A percentile compares a stretch with the other conserved stretches of the same genome.
These are phyloP conservation scores for Hippocampus guttulatus DNA, from an alignment of 2,113 vertebrate species.

Conservation along the genomic window DNA sequence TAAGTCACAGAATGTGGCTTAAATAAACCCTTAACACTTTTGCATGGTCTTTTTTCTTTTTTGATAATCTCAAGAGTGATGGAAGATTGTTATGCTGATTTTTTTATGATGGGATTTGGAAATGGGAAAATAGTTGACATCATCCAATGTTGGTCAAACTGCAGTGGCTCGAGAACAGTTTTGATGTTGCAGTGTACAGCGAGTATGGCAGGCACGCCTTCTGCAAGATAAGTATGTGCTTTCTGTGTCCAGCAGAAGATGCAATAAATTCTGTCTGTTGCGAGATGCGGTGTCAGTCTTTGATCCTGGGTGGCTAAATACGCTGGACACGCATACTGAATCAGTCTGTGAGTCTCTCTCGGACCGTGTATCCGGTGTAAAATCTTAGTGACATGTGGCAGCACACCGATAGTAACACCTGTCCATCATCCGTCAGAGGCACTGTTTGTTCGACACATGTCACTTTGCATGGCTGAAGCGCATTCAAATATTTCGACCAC, in stretches of 20 bases:
- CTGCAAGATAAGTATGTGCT: background rate
- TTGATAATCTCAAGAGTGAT: no score
- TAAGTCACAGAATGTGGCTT: no score
- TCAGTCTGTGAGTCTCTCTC: background rate
- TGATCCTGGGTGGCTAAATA: conserved; percentile 2
- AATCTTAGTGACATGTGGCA: conserved; percentile 5
- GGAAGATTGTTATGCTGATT: no score
- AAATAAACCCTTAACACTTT: no score
- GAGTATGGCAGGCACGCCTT: background rate
- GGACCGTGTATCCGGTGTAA: background rate
- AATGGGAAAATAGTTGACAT: no score
- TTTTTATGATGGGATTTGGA: no score
- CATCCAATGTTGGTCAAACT: background rate
- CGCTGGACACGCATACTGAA: conserved; percentile 12
- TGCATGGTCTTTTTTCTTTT: no score
- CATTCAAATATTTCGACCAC: background rate
- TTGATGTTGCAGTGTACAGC: background rate
- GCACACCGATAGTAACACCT: background rate
- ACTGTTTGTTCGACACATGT: background rate
- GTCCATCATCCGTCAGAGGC: conserved; percentile 3
- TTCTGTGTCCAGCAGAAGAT: background rate
- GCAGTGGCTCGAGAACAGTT: background rate
- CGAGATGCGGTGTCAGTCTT: conserved; percentile 15
- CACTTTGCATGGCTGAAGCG: background rate
- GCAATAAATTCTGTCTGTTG: conserved; percentile 3